phyloP scores from a whole-genome alignment of 92 coral and sea anemone genomes.

The Bergia sp. region DNA sequence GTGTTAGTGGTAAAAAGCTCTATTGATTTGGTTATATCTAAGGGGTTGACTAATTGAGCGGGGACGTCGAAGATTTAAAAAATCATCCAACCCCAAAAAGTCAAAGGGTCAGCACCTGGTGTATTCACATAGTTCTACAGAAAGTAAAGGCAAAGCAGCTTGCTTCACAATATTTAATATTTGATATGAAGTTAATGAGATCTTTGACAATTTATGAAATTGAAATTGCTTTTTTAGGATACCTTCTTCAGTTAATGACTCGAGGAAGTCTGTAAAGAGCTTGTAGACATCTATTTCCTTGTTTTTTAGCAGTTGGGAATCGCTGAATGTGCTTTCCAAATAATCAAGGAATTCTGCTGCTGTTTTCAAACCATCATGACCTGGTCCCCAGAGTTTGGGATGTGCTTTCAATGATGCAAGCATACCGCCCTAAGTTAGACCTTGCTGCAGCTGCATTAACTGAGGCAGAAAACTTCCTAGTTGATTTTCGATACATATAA shows the following conservation, averaged over 20 bases:
- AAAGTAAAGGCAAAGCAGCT: neutral
- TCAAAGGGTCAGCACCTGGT: neutral
- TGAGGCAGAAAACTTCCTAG: conserved; percentile 17
- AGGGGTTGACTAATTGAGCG: neutral
- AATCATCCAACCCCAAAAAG: neutral
- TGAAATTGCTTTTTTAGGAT: conserved; percentile 4
- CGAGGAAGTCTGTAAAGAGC: conserved; percentile 12
- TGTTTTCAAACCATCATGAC: conserved; percentile 14
- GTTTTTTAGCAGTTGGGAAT: neutral
- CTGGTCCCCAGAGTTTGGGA: conserved; percentile 14
- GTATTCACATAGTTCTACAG: neutral
- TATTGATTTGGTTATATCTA: too few relatives aligned
- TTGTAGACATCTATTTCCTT: conserved; percentile 16
- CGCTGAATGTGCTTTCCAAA: neutral
- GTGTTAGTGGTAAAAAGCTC: neutral
- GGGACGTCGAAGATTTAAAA: neutral
- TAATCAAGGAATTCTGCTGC: conserved; percentile 17
- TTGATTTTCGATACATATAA: conserved; percentile 7
- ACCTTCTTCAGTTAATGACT: conserved; percentile 25
- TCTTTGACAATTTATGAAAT: neutral
- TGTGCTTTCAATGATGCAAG: neutral
- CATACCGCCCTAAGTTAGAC: neutral
- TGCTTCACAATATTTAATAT: conserved; percentile 3
- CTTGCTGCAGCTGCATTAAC: conserved; percentile 21
- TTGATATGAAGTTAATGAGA: neutral